Conservation (phyloP, 2,888 invertebrate genomes). For the Drosophila robusta region DNA sequence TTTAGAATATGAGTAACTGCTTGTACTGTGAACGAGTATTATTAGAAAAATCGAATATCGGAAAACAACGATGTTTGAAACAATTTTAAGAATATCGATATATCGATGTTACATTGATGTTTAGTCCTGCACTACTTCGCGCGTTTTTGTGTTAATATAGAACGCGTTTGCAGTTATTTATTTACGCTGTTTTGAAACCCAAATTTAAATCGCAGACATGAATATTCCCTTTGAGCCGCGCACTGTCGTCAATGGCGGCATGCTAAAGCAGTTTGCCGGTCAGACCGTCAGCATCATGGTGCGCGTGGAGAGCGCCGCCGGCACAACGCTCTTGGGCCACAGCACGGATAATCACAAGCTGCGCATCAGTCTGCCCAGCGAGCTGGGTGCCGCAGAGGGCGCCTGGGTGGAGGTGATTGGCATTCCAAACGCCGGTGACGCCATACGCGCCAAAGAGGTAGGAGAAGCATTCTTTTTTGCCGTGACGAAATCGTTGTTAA, state of each 20-base stretch:
- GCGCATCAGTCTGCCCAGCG: constrained; percentile 71
- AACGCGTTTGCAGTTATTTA: neutral
- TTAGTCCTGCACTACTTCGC: neutral
- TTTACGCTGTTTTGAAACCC: neutral
- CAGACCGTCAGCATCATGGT: constrained; percentile 82
- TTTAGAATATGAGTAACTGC: too few relatives aligned
- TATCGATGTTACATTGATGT: too few relatives aligned
- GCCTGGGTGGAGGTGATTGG: constrained; percentile 85
- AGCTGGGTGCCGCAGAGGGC: constrained; percentile 66
- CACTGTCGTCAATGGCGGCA: constrained; percentile 78
- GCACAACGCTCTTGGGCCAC: constrained; percentile 67
- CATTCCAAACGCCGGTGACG: constrained; percentile 59
- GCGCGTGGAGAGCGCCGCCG: constrained; percentile 75
- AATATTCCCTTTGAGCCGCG: constrained; percentile 74
- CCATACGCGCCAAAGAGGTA: constrained; percentile 82
- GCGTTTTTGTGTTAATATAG: neutral
- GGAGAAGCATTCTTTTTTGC: neutral
- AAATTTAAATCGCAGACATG: constrained; percentile 18
- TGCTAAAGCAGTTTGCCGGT: constrained; percentile 79
- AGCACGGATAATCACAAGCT: constrained; percentile 81
- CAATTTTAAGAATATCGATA: too few relatives aligned
- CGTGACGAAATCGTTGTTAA: neutral
- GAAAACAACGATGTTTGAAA: too few relatives aligned
- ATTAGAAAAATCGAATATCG: too few relatives aligned
- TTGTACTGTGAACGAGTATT: too few relatives aligned